phyloP scores from a whole-genome alignment of 2,797 vertebrate species.

The Melanogrammus aeglefinus region DNA sequence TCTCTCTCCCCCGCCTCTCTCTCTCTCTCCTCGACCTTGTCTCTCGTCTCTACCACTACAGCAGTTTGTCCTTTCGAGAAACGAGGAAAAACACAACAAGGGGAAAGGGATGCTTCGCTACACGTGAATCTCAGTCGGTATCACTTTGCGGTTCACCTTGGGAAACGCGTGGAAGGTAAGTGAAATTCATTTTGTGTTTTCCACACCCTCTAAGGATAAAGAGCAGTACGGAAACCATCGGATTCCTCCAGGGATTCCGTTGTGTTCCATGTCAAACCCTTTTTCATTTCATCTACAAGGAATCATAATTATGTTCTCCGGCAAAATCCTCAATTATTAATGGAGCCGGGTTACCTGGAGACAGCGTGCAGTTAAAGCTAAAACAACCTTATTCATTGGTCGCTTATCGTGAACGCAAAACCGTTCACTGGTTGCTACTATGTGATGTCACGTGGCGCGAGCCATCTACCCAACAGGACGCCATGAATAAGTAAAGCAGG shows the following conservation, averaged over 20 bases:
- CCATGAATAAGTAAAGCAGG: background rate
- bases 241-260: too few relatives aligned
- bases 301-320: too few relatives aligned
- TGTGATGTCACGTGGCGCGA: background rate
- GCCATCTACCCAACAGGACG: background rate
- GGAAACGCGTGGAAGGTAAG: slow-evolving; percentile 54
- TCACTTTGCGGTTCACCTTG: slow-evolving; percentile 66
- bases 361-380: background rate
- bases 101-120: slow-evolving; percentile 20
- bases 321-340: too few relatives aligned
- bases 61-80: too few relatives aligned
- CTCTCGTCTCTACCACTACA: too few relatives aligned
- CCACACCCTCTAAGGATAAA: too few relatives aligned
- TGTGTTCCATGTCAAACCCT: too few relatives aligned
- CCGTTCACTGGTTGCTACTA: too few relatives aligned
- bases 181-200: slow-evolving; percentile 9
- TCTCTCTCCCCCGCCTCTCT: too few relatives aligned
- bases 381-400: background rate
- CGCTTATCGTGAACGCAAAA: background rate
- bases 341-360: background rate
- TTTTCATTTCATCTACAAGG: too few relatives aligned
- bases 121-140: slow-evolving; percentile 22
- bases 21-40: slow-evolving; percentile 4
- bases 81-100: background rate
- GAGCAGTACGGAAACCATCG: too few relatives aligned